Evolutionary conservation across 2,888 invertebrate genomes (phyloP), one percentile per base, ranked within the genome.

Genomic region (Sabatieria punctata): DNA sequence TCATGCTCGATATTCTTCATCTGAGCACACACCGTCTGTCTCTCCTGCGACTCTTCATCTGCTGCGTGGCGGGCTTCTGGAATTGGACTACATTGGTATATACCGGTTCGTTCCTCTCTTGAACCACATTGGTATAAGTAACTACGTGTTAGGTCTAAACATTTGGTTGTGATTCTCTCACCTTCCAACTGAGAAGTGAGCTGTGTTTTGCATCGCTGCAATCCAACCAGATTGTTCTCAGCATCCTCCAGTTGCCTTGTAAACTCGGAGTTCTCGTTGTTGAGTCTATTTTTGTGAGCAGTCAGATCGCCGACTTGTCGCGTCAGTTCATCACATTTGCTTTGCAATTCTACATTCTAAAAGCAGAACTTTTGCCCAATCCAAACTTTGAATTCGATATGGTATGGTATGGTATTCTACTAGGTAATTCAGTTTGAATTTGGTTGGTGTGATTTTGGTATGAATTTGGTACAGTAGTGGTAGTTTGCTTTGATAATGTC

Each of bases 161-260:
- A n/a, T n/a, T 95, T 93, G 68, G 91, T 85, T 67, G 84, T 77
- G 68, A 89, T 80, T 78, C 88, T 91, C n/a, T 8, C 38, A 73
- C 97, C 97, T 70, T 97, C 97, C 64, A 97, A 75, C 73, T 95
- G 91, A 51, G 85, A 83, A 70, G 85, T 82, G 65, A 97, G 78
- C 46, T 86, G 85, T 69, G 84, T 82, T 80, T 93, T 71, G 30
- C 66, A 60, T 78, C 95, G 93, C 72, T 84, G 85, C 60, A 99
- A 78, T 73, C 88, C 79, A 77, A 73, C 85, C 61, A 91, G 82
- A 71, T 86, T 85, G 59, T 88, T 88, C 74, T 97, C 97, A 66
- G 93, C 89, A 71, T 99, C 97, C 74, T 97, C 97, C 67, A 97
- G 72, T 71, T 93, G 93, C 63, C 93, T 82, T 68, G 85, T 78